Conservation (phyloP, 1,140 invertebrate genomes). For the Eufriesea mexicana region DNA sequence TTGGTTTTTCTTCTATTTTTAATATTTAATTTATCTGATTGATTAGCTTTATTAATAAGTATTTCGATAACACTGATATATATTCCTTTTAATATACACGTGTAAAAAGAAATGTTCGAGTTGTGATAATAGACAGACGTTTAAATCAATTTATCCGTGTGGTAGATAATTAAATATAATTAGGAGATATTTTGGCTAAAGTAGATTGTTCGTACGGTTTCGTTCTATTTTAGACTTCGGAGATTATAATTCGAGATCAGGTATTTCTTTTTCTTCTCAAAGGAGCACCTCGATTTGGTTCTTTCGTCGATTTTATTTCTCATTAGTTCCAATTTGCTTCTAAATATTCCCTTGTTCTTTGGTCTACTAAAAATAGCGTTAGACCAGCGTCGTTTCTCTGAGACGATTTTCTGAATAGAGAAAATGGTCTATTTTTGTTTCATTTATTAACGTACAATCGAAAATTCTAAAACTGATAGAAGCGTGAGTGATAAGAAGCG, state of each 20-base stretch:
- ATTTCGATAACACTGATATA: not conserved
- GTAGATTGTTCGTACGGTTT: not conserved
- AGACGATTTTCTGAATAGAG: not conserved
- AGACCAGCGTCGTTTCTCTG: not conserved
- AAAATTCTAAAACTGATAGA: constrained; percentile 15
- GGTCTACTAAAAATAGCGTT: too few species aligned
- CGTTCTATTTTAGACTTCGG: too few species aligned
- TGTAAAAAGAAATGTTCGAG: not conserved
- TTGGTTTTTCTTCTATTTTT: too few species aligned
- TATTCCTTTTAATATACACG: not conserved
- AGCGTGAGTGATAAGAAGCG: not conserved
- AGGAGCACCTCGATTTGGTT: not conserved
- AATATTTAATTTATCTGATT: not conserved
- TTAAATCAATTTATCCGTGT: not conserved
- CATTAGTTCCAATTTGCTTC: too few species aligned
- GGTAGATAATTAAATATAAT: not conserved
- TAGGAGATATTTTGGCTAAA: too few species aligned
- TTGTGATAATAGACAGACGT: not conserved
- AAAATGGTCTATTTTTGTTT: not conserved
- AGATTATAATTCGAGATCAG: not conserved
- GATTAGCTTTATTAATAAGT: not conserved
- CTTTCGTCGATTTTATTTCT: too few species aligned
- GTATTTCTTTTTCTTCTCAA: not conserved
- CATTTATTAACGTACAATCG: not conserved
- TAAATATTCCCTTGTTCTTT: too few species aligned